Evolutionary conservation across 2,888 invertebrate genomes (phyloP), one percentile per base, ranked within the genome.

Genomic region (Pristionchus arcanus): DNA sequence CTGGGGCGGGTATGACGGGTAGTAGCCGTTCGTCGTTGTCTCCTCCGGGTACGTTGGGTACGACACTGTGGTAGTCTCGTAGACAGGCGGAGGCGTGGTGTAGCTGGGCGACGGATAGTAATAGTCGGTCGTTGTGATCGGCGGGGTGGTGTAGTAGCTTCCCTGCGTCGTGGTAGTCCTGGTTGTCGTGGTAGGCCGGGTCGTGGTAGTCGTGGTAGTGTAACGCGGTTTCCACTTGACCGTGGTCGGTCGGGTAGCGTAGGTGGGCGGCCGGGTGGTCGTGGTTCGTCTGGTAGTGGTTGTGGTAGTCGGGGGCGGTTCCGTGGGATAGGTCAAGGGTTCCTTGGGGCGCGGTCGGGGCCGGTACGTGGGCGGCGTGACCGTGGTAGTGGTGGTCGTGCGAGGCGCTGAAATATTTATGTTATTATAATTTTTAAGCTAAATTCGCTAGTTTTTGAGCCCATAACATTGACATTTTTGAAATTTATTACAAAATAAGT

Each of bases 281-380:
- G 84, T 55, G n/a, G 59, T 28, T 31, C 59, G 84, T 11, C 28
- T 55, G 11, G 84, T 31, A 37, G 42, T 55, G 59, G 84, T 55
- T 4, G 84, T 59, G 13, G 55, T 85, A 9, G 55, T 59, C 16
- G 31, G 55, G 5, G 84, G 84, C 0, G 84, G 34, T 11, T 59
- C 59, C 16, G 84, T 85, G 5, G 84, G 59, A 19, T 85, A 85
- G 5, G 84, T 85, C 34, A 85, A 59, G 7, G 84, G 84, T 53
- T 81, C 81, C 9, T 11, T 13, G 31, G 59, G 34, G 19, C 25
- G 59, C 11, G 59, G 21, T 11, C 84, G 84, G 2, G 59, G 28
- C 13, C 55, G 84, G 84, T 31, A 85, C 4, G 84, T 81, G 49
- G 28, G 9, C 19, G 28, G 21, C 2, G 59, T 81, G n/a, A 13